A percentile compares a stretch with the other conserved stretches of the same genome.
These are phyloP conservation scores for Corythornis madagascariensis DNA, from an alignment of 2,113 vertebrate genomes.

Conservation along the genomic window DNA sequence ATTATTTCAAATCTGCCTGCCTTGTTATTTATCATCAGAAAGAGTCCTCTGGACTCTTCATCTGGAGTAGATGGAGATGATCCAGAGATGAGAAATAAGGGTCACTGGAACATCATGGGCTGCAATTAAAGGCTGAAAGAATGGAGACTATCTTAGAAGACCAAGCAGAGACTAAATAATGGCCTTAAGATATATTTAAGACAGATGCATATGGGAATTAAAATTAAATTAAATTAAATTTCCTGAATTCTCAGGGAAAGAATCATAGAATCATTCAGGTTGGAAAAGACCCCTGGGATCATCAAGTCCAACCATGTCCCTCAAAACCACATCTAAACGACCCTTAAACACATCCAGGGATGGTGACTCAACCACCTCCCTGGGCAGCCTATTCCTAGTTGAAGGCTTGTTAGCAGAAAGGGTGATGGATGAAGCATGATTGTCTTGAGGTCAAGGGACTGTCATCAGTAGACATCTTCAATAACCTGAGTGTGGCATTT, in stretches of 20 bases:
- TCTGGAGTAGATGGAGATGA: neutral
- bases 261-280: neutral
- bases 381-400: neutral
- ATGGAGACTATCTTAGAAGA: neutral
- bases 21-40: neutral
- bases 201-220: neutral
- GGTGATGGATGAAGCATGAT: neutral
- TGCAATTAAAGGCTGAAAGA: neutral
- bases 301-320: no score
- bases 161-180: neutral
- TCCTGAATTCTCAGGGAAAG: neutral
- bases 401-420: neutral
- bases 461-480: neutral
- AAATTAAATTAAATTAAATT: neutral
- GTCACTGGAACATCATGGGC: neutral
- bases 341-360: no score
- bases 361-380: no score
- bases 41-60: neutral
- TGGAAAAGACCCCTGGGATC: no score
- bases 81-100: neutral
- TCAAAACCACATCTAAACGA: no score
- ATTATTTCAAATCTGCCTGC: neutral
- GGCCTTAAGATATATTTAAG: neutral
- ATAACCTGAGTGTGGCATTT: neutral
- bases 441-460: neutral